A percentile compares a stretch with the other conserved stretches of the same genome.
Conservation (phyloP, 2,888 invertebrate species). For the Thymelicus acteon region DNA sequence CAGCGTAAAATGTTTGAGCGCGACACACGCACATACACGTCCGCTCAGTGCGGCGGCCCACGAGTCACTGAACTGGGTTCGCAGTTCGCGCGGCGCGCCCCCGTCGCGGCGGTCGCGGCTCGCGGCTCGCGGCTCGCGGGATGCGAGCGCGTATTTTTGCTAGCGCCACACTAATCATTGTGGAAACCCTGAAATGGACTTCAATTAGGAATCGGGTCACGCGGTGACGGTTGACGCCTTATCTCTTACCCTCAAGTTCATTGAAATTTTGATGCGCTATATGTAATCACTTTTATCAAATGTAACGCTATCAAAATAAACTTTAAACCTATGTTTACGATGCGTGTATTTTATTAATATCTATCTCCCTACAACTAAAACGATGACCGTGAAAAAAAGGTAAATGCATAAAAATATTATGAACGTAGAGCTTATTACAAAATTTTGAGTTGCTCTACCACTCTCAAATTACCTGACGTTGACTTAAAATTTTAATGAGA, state of each 20-base stretch:
- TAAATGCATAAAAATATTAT: too few species aligned
- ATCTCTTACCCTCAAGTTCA: slow-evolving; percentile 31
- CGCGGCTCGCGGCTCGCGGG: slow-evolving; percentile 45
- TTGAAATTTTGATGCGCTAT: slow-evolving; percentile 23
- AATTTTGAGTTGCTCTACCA: too few species aligned
- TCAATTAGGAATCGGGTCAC: slow-evolving; percentile 72
- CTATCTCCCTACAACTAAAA: not conserved
- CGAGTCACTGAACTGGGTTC: slow-evolving; percentile 78
- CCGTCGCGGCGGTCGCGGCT: slow-evolving; percentile 63
- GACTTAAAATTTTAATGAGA: too few species aligned
- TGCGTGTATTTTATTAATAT: not conserved
- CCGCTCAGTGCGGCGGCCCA: slow-evolving; percentile 57
- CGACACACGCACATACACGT: slow-evolving; percentile 52
- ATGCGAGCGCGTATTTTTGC: slow-evolving; percentile 64
- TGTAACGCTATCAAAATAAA: not conserved
- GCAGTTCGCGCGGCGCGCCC: slow-evolving; percentile 51
- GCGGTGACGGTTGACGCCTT: slow-evolving; percentile 43
- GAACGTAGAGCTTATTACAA: too few species aligned
- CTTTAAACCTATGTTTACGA: not conserved
- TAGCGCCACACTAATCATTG: slow-evolving; percentile 69
- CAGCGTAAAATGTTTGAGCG: slow-evolving; percentile 41
- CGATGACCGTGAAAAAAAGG: too few species aligned
- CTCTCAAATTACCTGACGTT: too few species aligned
- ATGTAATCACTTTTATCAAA: not conserved
- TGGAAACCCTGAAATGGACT: slow-evolving; percentile 66